Evolutionary conservation across 2,888 invertebrate species (phyloP).

Genomic region (Coecobrya sp.): DNA sequence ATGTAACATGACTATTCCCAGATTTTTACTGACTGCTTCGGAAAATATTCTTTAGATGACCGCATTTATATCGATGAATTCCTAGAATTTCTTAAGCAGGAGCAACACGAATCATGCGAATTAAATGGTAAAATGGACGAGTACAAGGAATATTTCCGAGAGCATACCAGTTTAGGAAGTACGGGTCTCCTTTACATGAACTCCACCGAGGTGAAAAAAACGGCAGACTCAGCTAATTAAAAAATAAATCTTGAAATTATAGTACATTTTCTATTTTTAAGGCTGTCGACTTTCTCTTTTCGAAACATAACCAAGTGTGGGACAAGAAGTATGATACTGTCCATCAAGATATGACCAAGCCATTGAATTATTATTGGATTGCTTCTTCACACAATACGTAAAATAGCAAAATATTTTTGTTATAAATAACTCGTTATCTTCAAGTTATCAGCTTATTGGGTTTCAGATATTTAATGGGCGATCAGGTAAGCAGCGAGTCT

Average conservation of each 20-base stretch:
- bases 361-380: slow-evolving; percentile 88
- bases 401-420: background rate
- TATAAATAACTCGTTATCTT: too few relatives aligned
- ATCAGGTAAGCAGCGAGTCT: slow-evolving; percentile 98
- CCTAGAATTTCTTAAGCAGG: slow-evolving; percentile 78
- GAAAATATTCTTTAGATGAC: slow-evolving; percentile 72
- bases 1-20: too few relatives aligned
- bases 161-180: slow-evolving; percentile 72
- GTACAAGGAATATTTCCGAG: slow-evolving; percentile 76
- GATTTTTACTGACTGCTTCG: slow-evolving; percentile 84
- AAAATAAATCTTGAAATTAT: too few relatives aligned
- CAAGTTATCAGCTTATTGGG: too few relatives aligned
- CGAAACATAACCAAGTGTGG: slow-evolving; percentile 82
- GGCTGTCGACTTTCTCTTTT: slow-evolving; percentile 82
- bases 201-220: slow-evolving; percentile 65
- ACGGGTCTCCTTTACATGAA: slow-evolving; percentile 73
- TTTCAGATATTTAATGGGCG: slow-evolving; percentile 94
- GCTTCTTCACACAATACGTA: slow-evolving; percentile 98
- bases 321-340: slow-evolving; percentile 60
- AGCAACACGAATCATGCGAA: slow-evolving; percentile 77
- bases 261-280: too few relatives aligned
- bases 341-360: slow-evolving; percentile 79
- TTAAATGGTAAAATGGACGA: too few relatives aligned
- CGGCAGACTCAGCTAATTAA: too few relatives aligned
- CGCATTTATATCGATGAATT: slow-evolving; percentile 72